Evolutionary conservation across 2,888 invertebrate genomes (phyloP).

Genomic region (Leptogaster cylindrica): DNA sequence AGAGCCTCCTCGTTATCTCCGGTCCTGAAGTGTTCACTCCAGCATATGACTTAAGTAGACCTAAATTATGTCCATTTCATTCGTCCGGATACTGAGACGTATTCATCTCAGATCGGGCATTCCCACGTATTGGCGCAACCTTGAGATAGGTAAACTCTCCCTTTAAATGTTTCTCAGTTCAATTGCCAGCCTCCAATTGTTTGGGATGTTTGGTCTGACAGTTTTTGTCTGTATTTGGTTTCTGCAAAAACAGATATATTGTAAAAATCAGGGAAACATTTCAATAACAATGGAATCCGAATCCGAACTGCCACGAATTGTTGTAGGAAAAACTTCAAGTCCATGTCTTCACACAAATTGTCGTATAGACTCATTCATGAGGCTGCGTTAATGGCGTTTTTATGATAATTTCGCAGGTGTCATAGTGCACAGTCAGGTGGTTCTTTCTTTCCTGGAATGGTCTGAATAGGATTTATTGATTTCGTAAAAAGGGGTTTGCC

Average conservation of each 20-base stretch:
- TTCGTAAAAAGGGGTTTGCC: too few species aligned
- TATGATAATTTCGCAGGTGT: neutral
- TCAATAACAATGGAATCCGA: constrained; percentile 3
- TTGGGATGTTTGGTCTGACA: too few species aligned
- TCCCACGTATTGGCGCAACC: constrained; percentile 7
- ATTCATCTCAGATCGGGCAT: neutral
- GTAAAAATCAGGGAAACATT: constrained; percentile 1
- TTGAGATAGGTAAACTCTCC: too few species aligned
- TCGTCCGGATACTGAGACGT: neutral
- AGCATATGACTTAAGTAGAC: neutral
- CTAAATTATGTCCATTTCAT: constrained; percentile 20
- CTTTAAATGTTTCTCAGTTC: too few species aligned
- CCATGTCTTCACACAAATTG: neutral
- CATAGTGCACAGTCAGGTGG: constrained; percentile 10
- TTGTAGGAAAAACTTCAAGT: neutral
- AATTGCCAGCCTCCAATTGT: too few species aligned
- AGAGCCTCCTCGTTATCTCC: too few species aligned
- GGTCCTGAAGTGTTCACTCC: neutral
- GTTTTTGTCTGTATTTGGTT: neutral
- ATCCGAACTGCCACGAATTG: neutral
- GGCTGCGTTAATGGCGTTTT: neutral
- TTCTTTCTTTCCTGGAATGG: too few species aligned
- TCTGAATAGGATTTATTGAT: too few species aligned
- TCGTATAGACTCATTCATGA: too few species aligned
- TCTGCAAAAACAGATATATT: neutral